Base-by-base conservation (phyloP, 2,113 vertebrate species). In the Labeo rohita region DNA sequence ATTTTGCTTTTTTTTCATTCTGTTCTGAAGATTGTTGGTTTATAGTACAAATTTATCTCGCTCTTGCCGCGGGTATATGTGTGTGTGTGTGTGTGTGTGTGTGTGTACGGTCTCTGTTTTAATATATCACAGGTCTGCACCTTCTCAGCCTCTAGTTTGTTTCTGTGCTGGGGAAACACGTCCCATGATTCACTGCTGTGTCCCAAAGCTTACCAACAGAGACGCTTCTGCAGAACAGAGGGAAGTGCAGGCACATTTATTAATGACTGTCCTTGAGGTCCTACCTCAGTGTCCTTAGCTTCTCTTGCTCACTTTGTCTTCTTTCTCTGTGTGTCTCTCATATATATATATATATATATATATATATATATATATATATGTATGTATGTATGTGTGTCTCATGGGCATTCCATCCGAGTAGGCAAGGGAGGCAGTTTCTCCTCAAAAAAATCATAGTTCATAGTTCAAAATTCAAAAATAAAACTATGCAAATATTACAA, bases 231-330 rank as follows among this genome's bases (percentile, higher is more conserved):
- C 63, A 39, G 87, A 83, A 56, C 63, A 80, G 66, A 89, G 70
- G 18, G 49, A 43, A 47, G 56, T 65, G n/a, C 45, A 34, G 43
- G 72, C 74, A 50, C 73, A 77, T 81, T 89, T 89, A 89, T 85
- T 89, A 87, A 87, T 89, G 87, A 63, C 50, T 54, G 87, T 88
- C 89, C 85, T 90, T 90, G 78, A 87, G 75, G 65, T 79, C 65
- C 83, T 54, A 61, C 78, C 73, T 72, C 77, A 54, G 34, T 47
- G 36, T 80, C 85, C 85, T 87, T 49, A 70, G 34, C 43, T 6
- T 65, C 18, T 56, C 66, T 84, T 36, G 36, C 66, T 78, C 28
- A 70, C 68, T 74, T 43, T 82, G n/a, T 82, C 12, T 56, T 10
- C 47, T 75, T 15, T 74, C 49, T 54, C 43, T 73, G 23, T 28